A percentile compares a stretch with the other conserved stretches of the same genome.
Conservation (phyloP, 2,888 invertebrate species). For the Rhimphoctona megacephalus region DNA sequence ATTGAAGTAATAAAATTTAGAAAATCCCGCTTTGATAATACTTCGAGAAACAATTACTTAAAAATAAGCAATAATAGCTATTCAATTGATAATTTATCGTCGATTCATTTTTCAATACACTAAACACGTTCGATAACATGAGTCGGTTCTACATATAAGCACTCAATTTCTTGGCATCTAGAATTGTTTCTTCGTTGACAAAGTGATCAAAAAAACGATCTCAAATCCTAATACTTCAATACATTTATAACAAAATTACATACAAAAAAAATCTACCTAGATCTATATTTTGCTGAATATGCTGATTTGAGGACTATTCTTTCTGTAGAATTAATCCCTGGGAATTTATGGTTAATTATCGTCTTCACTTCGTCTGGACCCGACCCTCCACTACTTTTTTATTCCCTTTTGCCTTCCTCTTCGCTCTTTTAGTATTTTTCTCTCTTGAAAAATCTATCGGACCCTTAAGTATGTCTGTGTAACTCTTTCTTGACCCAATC, state of each 20-base stretch:
- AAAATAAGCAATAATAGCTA: too few relatives aligned
- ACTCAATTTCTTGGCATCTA: neutral
- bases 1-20: neutral
- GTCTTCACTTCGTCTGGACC: conserved; percentile 46
- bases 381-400: conserved; percentile 11
- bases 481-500: conserved; percentile 52
- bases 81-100: neutral
- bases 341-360: conserved; percentile 62
- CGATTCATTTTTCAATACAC: too few relatives aligned
- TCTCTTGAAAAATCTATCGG: conserved; percentile 32
- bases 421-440: conserved; percentile 43
- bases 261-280: neutral
- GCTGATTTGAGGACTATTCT: conserved; percentile 46
- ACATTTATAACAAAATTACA: too few relatives aligned
- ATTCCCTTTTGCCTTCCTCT: conserved; percentile 41
- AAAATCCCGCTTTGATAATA: neutral
- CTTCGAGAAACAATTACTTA: neutral
- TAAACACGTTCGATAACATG: neutral
- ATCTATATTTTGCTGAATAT: neutral
- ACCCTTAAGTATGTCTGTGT: conserved; percentile 17
- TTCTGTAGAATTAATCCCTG: conserved; percentile 59
- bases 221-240: too few relatives aligned
- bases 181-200: neutral
- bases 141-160: neutral
- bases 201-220: too few relatives aligned